phyloP scores from a whole-genome alignment of 1,140 invertebrate genomes.

The Drosophila setifemur region DNA sequence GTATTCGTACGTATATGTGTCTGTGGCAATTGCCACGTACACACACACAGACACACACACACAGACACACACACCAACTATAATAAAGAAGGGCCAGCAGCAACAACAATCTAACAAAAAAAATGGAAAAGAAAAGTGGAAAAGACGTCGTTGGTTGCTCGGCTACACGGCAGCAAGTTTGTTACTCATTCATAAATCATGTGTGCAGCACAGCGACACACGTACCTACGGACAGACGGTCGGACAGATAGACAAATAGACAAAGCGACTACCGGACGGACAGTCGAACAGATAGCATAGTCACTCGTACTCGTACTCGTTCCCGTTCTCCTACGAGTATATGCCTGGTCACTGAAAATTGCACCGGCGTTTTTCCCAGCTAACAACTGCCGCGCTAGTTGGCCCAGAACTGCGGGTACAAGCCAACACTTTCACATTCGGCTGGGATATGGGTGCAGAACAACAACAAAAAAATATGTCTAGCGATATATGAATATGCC shows the following conservation, averaged over 20 bases:
- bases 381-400: constrained; percentile 57
- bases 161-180: constrained; percentile 79
- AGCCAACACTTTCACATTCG: constrained; percentile 47
- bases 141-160: constrained; percentile 71
- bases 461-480: constrained; percentile 26
- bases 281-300: constrained; percentile 19
- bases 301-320: constrained; percentile 2
- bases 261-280: constrained; percentile 39
- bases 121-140: constrained; percentile 39
- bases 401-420: constrained; percentile 62
- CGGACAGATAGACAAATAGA: constrained; percentile 18
- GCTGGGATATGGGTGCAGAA: not conserved
- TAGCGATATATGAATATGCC: constrained; percentile 77
- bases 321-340: constrained; percentile 1
- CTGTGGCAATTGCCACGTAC: constrained; percentile 71
- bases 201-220: constrained; percentile 61
- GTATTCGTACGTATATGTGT: constrained; percentile 13
- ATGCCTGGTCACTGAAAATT: constrained; percentile 74
- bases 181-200: constrained; percentile 81
- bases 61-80: constrained; percentile 35
- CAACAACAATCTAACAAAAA: constrained; percentile 38
- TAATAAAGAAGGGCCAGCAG: constrained; percentile 62
- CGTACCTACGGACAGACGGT: constrained; percentile 23
- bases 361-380: constrained; percentile 61
- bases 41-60: constrained; percentile 30